phyloP scores from a whole-genome alignment of 2,797 vertebrate species.

The Capromys pilorides region DNA sequence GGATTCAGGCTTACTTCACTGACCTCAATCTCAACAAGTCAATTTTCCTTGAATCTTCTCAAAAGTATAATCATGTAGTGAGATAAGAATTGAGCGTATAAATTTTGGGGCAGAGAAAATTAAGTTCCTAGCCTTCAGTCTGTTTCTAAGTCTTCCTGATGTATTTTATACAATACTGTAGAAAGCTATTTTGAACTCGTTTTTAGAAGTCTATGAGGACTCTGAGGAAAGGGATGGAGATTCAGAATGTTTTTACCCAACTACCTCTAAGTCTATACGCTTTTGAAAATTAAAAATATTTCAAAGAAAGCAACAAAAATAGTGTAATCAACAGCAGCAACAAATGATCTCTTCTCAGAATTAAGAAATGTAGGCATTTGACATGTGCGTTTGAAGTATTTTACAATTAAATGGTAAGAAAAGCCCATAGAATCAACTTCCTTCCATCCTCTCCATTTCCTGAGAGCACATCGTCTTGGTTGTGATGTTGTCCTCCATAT shows the following conservation, averaged over 20 bases:
- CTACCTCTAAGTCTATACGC: not conserved
- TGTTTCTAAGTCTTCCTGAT: not conserved
- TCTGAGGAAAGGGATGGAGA: not conserved
- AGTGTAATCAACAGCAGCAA: not conserved
- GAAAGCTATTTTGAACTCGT: not conserved
- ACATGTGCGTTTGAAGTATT: not conserved
- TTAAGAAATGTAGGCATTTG: not conserved
- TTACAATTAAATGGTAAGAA: not conserved
- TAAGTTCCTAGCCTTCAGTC: not conserved
- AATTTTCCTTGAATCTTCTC: not conserved
- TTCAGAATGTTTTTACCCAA: not conserved
- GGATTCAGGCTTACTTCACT: not conserved
- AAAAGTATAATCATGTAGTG: not conserved
- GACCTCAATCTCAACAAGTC: not conserved
- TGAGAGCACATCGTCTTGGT: fast-evolving
- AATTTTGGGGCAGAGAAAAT: not conserved
- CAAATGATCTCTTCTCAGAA: too few species aligned
- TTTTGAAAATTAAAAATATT: not conserved
- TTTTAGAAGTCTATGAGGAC: not conserved
- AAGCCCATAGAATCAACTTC: not conserved
- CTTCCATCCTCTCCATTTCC: too few species aligned
- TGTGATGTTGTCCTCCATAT: not conserved
- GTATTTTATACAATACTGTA: not conserved
- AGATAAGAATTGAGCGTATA: not conserved
- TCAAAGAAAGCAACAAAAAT: not conserved